Evolutionary conservation across 2,888 invertebrate species (phyloP), one percentile per base, ranked within the genome.

Genomic region (Leucania comma): DNA sequence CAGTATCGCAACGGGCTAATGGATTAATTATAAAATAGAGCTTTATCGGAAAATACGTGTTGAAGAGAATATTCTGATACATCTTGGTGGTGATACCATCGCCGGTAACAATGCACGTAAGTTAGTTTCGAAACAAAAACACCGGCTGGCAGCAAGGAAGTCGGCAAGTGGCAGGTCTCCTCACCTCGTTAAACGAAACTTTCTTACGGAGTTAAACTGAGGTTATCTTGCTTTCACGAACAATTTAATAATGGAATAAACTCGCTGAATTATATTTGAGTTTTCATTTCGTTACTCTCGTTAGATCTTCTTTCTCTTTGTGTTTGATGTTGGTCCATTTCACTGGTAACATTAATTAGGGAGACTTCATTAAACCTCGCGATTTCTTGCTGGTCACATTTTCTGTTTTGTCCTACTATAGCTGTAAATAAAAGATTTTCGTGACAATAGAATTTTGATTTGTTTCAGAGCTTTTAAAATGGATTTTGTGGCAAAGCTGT

Each of bases 241-340:
- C 94, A 94, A 94, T 94, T 94, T 94, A 94, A 94, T 94, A 93
- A 94, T 92, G 91, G 90, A 92, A 92, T 92, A 92, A 92, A 92
- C 90, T 89, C 88, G 80, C 87, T 90, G 89, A 92, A 91, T 92
- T 92, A 91, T 92, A 90, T 91, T 91, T 89, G 89, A 90, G 87
- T 89, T 92, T 90, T 91, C 90, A 87, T 88, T 89, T 87, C 84
- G 87, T 86, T 87, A 82, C 83, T 81, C 87, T 86, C 74, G 75
- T 78, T 82, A 83, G 83, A 83, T 74, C 81, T 81, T 75, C 80
- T 78, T 82, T 83, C 81, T 79, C 82, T 84, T 84, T 84, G 84
- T 83, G 77, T 82, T 85, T 72, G 71, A 72, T 72, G 80, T 77
- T 79, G 75, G 72, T 74, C 82, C 78, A 75, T 82, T 84, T 78